phyloP scores from a whole-genome alignment of 2,113 vertebrate genomes.

The Heterotilapia buettikoferi region DNA sequence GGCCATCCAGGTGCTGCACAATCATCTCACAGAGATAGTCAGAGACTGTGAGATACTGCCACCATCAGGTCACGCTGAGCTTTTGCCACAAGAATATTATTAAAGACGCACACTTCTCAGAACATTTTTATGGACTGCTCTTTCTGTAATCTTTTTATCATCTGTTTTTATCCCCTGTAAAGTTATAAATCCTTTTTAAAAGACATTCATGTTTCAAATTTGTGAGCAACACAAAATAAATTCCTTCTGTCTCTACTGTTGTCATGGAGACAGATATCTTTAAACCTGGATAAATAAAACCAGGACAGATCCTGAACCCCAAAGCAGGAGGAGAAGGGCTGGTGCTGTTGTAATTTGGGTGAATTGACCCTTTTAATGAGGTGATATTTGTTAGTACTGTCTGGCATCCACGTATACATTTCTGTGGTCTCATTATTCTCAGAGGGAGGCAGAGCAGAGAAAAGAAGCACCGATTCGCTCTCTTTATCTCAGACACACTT shows the following conservation, averaged over 20 bases:
- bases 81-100: neutral
- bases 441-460: neutral
- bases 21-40: neutral
- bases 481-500: conserved; percentile 3
- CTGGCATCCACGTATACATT: neutral
- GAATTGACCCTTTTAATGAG: neutral
- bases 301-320: neutral
- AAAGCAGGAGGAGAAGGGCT: neutral
- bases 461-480: neutral
- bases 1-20: fast-evolving
- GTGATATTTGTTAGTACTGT: neutral
- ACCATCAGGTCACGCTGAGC: neutral
- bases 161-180: neutral
- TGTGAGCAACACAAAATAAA: neutral
- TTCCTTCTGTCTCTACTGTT: neutral
- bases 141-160: neutral
- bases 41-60: neutral
- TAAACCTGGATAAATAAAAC: neutral
- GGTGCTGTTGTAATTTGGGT: neutral
- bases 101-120: neutral
- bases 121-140: neutral
- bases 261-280: neutral
- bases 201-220: neutral
- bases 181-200: neutral
- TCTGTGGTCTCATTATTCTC: conserved; percentile 18